Base-by-base conservation (phyloP, 2,113 vertebrate species). In the Pardalotus punctatus region DNA sequence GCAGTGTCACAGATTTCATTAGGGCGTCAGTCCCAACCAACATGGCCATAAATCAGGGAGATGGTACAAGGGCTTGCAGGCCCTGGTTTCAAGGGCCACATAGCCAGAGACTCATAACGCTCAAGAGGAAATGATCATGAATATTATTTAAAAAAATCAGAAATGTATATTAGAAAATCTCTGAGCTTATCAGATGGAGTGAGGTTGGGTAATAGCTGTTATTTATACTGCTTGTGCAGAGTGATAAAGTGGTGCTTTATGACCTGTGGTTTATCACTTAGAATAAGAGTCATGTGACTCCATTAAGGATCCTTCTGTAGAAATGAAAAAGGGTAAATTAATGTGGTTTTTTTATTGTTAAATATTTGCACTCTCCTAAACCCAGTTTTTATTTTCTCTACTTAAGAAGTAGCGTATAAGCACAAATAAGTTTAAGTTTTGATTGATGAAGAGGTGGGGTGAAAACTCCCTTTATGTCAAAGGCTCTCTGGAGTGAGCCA, bases 11-110 rank as follows among this genome's bases (percentile, higher is more conserved):
- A 98, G 97, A 98, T 98, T 98, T 98, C 97, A 98, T 94, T 98
- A 98, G 97, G 96, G 96, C 90, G 95, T 97, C 96, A 97, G 97
- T 97, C 97, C 93, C 92, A 94, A 97, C 96, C 94, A 95, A 92
- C 81, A 35, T 50, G 96, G 96, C 97, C 94, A 98, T 99, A 98
- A 99, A 99, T 99, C 98, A 98, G 86, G 88, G 94, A 98, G 98
- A 98, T 98, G 96, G 98, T 97, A 98, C 98, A 95, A 97, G 94
- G 97, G 97, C 96, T 97, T 97, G 96, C 67, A 97, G 97, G 97
- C 81, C 94, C 94, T 73, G 87, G 90, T 94, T 96, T 94, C 96
- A 96, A 96, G 97, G 98, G 96, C 97, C 97, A 96, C 87, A 91
- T 98, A 98, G 98, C 97, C 97, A 97, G 97, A 98, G 84, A 95